Evolutionary conservation across 2,888 invertebrate species (phyloP).

Genomic region (Caenorhabditis virilis): DNA sequence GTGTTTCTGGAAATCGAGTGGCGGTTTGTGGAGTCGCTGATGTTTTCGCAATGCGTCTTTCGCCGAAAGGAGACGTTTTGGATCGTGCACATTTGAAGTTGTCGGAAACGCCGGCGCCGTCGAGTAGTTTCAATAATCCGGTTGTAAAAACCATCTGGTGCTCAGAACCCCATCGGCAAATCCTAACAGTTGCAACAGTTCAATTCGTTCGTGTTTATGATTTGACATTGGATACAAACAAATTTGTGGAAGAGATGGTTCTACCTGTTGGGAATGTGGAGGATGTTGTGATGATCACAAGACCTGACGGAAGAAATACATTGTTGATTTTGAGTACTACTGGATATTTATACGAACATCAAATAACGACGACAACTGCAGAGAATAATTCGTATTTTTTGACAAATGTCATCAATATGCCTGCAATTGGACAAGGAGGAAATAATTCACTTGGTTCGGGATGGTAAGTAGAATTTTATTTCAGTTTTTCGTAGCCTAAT

Average conservation of each 20-base stretch:
- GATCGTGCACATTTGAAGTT: conserved; percentile 32
- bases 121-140: conserved; percentile 33
- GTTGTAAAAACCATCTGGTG: conserved; percentile 36
- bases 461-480: conserved; percentile 1
- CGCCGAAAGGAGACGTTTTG: conserved; percentile 36
- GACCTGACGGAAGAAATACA: conserved; percentile 12
- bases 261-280: conserved; percentile 42
- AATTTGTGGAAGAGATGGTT: conserved; percentile 45
- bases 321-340: conserved; percentile 30
- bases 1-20: conserved; percentile 29
- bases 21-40: conserved; percentile 41
- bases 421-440: conserved; percentile 1
- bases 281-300: conserved; percentile 26
- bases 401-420: conserved; percentile 33
- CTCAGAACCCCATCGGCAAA: background rate
- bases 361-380: conserved; percentile 12
- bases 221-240: conserved; percentile 19
- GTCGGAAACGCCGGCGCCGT: conserved; percentile 7
- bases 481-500: background rate
- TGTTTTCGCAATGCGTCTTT: conserved; percentile 37
- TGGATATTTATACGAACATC: conserved; percentile 39
- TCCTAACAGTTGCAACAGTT: conserved; percentile 23
- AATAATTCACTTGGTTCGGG: conserved; percentile 12
- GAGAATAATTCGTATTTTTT: conserved; percentile 42
- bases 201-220: conserved; percentile 46